phyloP scores from a whole-genome alignment of 2,888 invertebrate genomes.

The Melanophora roralis region DNA sequence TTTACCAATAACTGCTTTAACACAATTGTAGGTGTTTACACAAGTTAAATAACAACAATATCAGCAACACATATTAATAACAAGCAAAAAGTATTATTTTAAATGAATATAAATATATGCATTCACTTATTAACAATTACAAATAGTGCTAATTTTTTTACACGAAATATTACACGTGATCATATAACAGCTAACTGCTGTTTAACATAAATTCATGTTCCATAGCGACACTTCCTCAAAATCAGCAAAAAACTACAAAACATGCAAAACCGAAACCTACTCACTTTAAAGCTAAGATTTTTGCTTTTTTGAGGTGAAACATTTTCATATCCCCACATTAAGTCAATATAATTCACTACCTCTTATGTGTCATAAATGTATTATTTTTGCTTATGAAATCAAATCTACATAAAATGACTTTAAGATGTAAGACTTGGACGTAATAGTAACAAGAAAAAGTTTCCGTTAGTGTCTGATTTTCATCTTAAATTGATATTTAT shows the following conservation, averaged over 20 bases:
- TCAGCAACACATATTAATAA: neutral
- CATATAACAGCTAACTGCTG: slow-evolving; percentile 24
- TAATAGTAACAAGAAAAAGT: neutral
- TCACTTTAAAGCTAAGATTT: slow-evolving; percentile 14
- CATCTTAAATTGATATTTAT: slow-evolving; percentile 21
- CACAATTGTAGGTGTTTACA: slow-evolving; percentile 42
- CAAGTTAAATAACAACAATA: slow-evolving; percentile 19
- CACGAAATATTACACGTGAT: slow-evolving; percentile 50
- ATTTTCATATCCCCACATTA: slow-evolving; percentile 16
- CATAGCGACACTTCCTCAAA: slow-evolving; percentile 50
- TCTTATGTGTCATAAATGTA: slow-evolving; percentile 20
- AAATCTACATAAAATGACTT: slow-evolving; percentile 6
- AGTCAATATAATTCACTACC: slow-evolving; percentile 34
- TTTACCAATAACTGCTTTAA: neutral
- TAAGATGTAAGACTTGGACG: neutral
- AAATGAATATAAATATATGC: neutral
- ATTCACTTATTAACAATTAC: slow-evolving; percentile 46
- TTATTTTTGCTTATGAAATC: slow-evolving; percentile 43
- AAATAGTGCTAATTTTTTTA: slow-evolving; percentile 33
- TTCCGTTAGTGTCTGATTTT: slow-evolving; percentile 28
- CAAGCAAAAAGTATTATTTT: slow-evolving; percentile 20
- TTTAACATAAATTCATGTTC: slow-evolving; percentile 40
- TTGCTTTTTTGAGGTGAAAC: slow-evolving; percentile 14
- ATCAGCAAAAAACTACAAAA: neutral
- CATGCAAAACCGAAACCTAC: slow-evolving; percentile 29